Conservation (phyloP, 2,113 vertebrate genomes). For the Egretta garzetta region DNA sequence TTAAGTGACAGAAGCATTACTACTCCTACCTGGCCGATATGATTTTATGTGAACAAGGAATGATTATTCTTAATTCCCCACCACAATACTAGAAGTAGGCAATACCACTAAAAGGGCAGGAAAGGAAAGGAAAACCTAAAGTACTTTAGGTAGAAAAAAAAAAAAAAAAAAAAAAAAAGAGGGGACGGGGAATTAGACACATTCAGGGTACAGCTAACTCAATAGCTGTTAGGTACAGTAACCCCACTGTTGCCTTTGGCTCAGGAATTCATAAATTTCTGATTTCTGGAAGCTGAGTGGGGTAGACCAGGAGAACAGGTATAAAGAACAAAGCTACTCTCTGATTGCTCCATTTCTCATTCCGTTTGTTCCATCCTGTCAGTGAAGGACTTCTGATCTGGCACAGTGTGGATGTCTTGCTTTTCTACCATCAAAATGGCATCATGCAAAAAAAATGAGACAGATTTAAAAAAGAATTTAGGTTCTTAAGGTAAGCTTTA, state of each 20-base stretch:
- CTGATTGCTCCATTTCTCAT: neutral
- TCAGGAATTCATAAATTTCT: neutral
- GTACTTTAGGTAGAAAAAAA: neutral
- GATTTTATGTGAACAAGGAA: neutral
- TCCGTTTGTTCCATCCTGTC: neutral
- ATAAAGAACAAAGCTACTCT: neutral
- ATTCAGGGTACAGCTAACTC: neutral
- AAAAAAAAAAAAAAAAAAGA: neutral
- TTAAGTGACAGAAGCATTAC: neutral
- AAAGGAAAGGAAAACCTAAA: neutral
- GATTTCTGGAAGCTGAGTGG: neutral
- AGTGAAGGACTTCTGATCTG: neutral
- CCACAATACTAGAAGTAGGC: neutral
- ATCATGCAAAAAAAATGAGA: neutral
- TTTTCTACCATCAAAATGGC: neutral
- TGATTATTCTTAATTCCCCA: neutral
- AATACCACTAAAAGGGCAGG: neutral
- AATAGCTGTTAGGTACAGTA: neutral
- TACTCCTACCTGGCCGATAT: neutral
- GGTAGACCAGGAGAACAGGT: neutral
- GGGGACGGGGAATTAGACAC: accelerated
- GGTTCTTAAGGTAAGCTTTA: neutral
- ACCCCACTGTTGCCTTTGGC: neutral
- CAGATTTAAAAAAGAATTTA: neutral
- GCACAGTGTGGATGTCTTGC: neutral